Conservation (phyloP, 2,113 vertebrate genomes). For the Zosterops lateralis region DNA sequence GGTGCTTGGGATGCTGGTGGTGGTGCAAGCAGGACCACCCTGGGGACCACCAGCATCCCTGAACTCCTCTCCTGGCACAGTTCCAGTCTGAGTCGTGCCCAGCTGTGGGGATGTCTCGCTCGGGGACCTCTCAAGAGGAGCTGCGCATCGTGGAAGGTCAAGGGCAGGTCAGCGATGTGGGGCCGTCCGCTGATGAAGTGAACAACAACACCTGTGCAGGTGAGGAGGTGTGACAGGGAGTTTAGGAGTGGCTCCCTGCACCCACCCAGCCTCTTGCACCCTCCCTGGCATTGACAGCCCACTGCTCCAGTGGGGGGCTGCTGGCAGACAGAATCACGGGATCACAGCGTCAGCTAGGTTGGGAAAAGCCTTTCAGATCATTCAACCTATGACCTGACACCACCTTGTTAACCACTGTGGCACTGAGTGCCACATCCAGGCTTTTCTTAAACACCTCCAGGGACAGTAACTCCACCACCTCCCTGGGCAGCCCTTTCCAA, state of each 20-base stretch:
- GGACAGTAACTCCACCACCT: background rate
- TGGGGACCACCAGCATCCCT: background rate
- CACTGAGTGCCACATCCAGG: background rate
- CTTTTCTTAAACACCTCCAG: background rate
- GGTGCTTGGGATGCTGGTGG: background rate
- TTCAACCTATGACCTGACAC: background rate
- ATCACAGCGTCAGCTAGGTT: background rate
- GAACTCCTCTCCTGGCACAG: conserved; percentile 48
- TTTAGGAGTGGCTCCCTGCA: background rate
- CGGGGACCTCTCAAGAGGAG: conserved; percentile 91
- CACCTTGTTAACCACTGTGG: background rate
- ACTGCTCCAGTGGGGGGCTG: fast-evolving
- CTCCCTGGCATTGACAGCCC: fast-evolving
- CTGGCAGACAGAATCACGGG: background rate
- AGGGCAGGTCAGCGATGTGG: conserved; percentile 83
- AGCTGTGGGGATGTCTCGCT: conserved; percentile 79
- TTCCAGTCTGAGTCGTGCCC: conserved; percentile 92
- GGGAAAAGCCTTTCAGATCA: background rate
- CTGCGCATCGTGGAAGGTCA: conserved; percentile 93
- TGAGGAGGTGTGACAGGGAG: background rate
- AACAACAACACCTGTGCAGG: conserved; percentile 96
- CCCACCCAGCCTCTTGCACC: background rate
- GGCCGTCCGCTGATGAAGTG: conserved; percentile 90
- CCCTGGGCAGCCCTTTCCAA: background rate
- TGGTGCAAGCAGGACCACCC: fast-evolving